Conservation (phyloP, 2,888 invertebrate genomes). For the Chaetoderma sp. region DNA sequence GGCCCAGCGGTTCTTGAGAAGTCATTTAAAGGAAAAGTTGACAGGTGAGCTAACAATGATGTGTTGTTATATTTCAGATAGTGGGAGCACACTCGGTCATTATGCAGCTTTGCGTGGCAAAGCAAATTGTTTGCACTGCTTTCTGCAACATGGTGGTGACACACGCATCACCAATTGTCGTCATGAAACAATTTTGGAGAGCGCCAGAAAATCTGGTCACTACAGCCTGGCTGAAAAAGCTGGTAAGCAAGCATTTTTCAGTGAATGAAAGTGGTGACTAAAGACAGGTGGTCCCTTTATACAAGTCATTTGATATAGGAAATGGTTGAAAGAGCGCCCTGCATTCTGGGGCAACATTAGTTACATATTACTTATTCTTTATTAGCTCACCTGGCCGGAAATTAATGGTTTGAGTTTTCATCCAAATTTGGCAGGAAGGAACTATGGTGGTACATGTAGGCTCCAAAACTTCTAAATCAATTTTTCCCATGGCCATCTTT, state of each 20-base stretch:
- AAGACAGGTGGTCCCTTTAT: neutral
- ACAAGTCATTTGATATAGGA: too few relatives aligned
- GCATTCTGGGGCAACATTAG: too few relatives aligned
- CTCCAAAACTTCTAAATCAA: too few relatives aligned
- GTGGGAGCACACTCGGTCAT: slow-evolving; percentile 64
- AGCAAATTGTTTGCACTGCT: slow-evolving; percentile 66
- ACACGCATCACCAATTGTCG: slow-evolving; percentile 51
- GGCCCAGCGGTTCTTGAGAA: too few relatives aligned
- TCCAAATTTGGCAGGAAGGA: neutral
- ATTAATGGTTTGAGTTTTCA: neutral
- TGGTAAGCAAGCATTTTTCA: slow-evolving; percentile 38
- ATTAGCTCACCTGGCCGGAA: neutral
- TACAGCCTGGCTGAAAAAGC: slow-evolving; percentile 64
- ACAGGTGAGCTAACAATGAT: too few relatives aligned
- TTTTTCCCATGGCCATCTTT: too few relatives aligned
- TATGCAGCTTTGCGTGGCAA: slow-evolving; percentile 60
- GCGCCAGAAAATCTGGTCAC: slow-evolving; percentile 62
- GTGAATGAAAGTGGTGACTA: neutral
- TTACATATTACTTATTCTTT: too few relatives aligned
- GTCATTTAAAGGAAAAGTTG: too few relatives aligned
- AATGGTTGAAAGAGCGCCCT: too few relatives aligned
- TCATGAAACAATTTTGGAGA: slow-evolving; percentile 57
- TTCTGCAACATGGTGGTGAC: slow-evolving; percentile 61
- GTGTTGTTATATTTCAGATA: slow-evolving; percentile 36
- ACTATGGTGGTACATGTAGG: too few relatives aligned